phyloP scores from a whole-genome alignment of 1,140 invertebrate genomes.

The Palaemon carinicauda region DNA sequence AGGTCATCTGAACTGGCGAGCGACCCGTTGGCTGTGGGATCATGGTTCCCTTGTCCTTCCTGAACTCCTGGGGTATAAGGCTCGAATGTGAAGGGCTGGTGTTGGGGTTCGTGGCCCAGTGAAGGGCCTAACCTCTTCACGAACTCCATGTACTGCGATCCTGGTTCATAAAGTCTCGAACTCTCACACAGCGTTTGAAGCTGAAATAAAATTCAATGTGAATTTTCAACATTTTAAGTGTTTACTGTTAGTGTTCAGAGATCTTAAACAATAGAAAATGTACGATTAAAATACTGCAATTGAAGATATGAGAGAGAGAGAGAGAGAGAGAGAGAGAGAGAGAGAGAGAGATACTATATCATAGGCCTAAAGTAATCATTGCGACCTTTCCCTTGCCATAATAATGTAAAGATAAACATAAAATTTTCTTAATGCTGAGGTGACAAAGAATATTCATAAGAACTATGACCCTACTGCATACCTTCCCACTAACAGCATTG shows the following conservation, averaged over 20 bases:
- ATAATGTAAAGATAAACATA: neutral
- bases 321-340: neutral
- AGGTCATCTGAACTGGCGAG: slow-evolving; percentile 42
- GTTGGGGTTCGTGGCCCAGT: slow-evolving; percentile 6
- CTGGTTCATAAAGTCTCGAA: slow-evolving; percentile 68
- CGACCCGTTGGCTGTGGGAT: slow-evolving; percentile 31
- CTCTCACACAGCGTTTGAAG: slow-evolving; percentile 69
- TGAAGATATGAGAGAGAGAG: neutral
- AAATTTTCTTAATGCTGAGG: neutral
- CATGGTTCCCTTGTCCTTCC: neutral
- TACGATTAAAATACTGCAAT: neutral
- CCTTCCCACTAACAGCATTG: too few species aligned
- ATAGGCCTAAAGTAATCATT: too few species aligned
- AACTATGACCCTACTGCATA: neutral
- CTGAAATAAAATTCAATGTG: slow-evolving; percentile 61
- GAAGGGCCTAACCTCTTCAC: slow-evolving; percentile 63
- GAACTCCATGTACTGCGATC: slow-evolving; percentile 69
- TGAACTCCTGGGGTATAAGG: slow-evolving; percentile 61
- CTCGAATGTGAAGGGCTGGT: slow-evolving; percentile 67
- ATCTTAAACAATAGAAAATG: neutral
- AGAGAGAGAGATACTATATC: neutral
- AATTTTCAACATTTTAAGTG: too few species aligned
- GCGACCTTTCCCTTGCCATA: too few species aligned
- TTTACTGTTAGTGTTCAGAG: neutral
- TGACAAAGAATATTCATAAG: neutral